Evolutionary conservation across 2,888 invertebrate species (phyloP).

Genomic region (Cancer borealis): DNA sequence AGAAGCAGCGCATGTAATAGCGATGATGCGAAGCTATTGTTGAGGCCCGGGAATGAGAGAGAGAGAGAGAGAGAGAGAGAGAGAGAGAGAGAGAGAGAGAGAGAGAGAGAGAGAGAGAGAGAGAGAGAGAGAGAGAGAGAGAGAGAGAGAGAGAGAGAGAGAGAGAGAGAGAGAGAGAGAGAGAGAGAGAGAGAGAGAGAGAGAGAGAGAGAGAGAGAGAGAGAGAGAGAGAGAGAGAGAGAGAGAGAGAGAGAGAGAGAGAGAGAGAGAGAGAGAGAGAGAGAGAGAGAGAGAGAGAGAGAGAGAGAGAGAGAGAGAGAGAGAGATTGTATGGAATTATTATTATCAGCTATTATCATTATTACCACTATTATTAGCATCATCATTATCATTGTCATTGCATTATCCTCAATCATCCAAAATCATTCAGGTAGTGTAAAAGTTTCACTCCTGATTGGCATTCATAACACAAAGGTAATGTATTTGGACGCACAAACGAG

Average conservation of each 20-base stretch:
- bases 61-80: slow-evolving; percentile 16
- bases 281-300: slow-evolving; percentile 20
- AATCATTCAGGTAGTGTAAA: background rate
- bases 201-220: background rate
- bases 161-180: background rate
- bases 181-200: background rate
- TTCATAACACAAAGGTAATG: background rate
- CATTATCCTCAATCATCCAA: background rate
- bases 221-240: background rate
- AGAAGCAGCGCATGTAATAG: background rate
- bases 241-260: slow-evolving; percentile 27
- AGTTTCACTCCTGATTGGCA: background rate
- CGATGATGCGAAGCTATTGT: background rate
- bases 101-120: background rate
- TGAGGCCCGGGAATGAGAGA: background rate
- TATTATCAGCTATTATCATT: too few relatives aligned
- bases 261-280: background rate
- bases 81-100: slow-evolving; percentile 30
- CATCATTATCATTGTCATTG: background rate
- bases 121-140: slow-evolving; percentile 18
- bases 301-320: background rate
- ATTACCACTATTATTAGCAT: too few relatives aligned
- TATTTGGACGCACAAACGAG: background rate
- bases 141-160: background rate
- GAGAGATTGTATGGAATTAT: too few relatives aligned